phyloP scores from a whole-genome alignment of 2,797 vertebrate genomes.

The Coregonus suidteri region DNA sequence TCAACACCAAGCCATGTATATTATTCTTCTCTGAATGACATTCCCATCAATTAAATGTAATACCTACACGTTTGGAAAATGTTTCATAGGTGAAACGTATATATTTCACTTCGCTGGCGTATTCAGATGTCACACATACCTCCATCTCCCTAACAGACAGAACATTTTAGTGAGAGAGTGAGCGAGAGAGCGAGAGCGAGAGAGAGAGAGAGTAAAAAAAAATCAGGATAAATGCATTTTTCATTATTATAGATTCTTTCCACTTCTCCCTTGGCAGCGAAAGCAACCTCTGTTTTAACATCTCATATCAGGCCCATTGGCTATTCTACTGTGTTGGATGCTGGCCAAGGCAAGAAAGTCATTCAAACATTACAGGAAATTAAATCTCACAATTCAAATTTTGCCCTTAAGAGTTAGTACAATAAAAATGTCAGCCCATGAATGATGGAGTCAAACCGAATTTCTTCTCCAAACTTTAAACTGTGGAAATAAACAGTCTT shows the following conservation, averaged over 20 bases:
- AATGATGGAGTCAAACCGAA: conserved; percentile 91
- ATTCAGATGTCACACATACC: conserved; percentile 62
- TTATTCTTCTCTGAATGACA: conserved; percentile 59
- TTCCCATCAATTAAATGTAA: conserved; percentile 52
- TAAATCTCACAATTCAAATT: conserved; percentile 96
- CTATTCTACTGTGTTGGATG: conserved; percentile 52
- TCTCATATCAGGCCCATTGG: conserved; percentile 88
- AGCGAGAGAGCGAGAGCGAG: conserved; percentile 48
- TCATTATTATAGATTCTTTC: conserved; percentile 77
- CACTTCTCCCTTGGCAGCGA: conserved; percentile 81
- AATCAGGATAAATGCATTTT: conserved; percentile 75
- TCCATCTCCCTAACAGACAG: conserved; percentile 58
- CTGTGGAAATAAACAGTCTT: neutral
- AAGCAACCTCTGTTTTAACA: conserved; percentile 87
- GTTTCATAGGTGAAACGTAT: conserved; percentile 35
- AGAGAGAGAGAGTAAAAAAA: neutral
- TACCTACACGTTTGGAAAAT: conserved; percentile 40
- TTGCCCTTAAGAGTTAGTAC: conserved; percentile 91
- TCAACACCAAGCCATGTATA: conserved; percentile 65
- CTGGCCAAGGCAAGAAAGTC: conserved; percentile 80
- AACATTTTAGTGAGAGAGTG: conserved; percentile 28
- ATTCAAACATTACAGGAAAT: conserved; percentile 99
- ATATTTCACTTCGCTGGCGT: neutral
- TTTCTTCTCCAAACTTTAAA: neutral
- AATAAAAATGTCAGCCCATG: conserved; percentile 92